A percentile compares a stretch with the other conserved stretches of the same genome.
These are phyloP conservation scores for Corythoichthys intestinalis DNA, from an alignment of 2,113 vertebrate species.

Conservation along the genomic window DNA sequence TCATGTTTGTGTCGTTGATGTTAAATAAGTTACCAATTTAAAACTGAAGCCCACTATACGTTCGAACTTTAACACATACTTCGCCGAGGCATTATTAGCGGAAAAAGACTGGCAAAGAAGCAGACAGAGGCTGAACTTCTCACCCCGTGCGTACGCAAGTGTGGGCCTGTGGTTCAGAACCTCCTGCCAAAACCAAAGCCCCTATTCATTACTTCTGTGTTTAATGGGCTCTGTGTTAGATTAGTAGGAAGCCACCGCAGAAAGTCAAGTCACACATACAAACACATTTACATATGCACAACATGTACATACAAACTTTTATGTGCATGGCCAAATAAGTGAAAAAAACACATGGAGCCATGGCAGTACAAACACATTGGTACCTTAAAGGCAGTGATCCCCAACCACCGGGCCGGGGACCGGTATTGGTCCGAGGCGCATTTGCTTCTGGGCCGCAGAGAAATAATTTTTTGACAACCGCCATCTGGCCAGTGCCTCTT, in stretches of 20 bases:
- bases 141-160: conserved; percentile 46
- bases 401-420: too few species aligned
- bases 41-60: too few species aligned
- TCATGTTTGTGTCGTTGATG: too few species aligned
- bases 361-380: not conserved
- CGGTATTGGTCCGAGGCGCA: too few species aligned
- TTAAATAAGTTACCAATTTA: too few species aligned
- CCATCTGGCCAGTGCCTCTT: too few species aligned
- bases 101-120: conserved; percentile 30
- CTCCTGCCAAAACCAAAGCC: conserved; percentile 49
- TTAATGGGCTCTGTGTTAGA: conserved; percentile 61
- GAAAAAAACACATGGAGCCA: not conserved
- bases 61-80: too few species aligned
- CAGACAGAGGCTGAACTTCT: conserved; percentile 58
- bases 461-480: too few species aligned
- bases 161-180: conserved; percentile 43
- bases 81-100: conserved; percentile 21
- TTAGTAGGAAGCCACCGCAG: conserved; percentile 41
- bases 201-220: conserved; percentile 57
- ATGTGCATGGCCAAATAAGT: not conserved
- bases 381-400: not conserved
- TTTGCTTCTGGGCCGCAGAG: too few species aligned
- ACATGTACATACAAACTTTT: not conserved
- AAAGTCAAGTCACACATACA: conserved; percentile 30
- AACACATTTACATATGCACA: conserved; percentile 18